A percentile compares a stretch with the other conserved stretches of the same genome.
phyloP scores from a whole-genome alignment of 2,113 vertebrate species.

The Herpetotheres cachinnans region DNA sequence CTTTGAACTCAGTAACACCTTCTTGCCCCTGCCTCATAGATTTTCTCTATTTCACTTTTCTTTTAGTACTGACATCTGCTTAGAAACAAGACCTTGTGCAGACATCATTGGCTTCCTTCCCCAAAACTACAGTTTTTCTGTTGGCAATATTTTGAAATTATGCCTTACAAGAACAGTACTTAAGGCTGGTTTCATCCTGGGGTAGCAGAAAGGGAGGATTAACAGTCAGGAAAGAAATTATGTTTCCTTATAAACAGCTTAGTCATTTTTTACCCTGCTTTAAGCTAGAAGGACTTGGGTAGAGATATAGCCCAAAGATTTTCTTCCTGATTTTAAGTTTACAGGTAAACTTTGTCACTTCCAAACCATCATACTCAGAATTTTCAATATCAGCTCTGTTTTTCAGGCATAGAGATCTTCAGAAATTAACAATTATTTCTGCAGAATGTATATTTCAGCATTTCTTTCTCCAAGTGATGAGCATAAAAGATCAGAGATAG shows the following conservation, averaged over 20 bases:
- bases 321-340: not conserved
- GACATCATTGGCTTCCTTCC: not conserved
- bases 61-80: not conserved
- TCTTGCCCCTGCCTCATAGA: not conserved
- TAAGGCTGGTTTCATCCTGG: not conserved
- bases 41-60: not conserved
- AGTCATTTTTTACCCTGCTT: not conserved
- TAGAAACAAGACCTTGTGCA: not conserved
- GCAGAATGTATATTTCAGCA: not conserved
- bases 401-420: not conserved
- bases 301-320: not conserved
- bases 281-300: not conserved
- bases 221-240: not conserved
- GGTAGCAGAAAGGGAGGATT: not conserved
- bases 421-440: not conserved
- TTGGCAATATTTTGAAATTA: not conserved
- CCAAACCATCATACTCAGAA: not conserved
- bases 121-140: not conserved
- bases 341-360: not conserved
- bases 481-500: not conserved
- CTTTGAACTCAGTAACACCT: not conserved
- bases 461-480: not conserved
- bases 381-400: not conserved
- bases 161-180: not conserved
- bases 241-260: not conserved